Evolutionary conservation across 2,888 invertebrate genomes (phyloP).

Genomic region (Pecten maximus): DNA sequence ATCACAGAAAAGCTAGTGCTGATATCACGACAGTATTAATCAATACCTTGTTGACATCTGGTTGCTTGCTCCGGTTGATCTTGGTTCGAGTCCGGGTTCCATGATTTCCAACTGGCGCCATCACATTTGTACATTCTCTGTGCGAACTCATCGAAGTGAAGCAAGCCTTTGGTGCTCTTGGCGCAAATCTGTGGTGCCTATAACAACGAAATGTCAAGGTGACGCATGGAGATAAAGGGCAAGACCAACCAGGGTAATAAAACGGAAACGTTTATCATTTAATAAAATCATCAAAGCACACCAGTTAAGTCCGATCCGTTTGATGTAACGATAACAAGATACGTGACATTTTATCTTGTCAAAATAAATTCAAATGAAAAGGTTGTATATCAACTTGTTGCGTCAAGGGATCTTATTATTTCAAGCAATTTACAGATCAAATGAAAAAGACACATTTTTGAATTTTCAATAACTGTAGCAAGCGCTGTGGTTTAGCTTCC

Average conservation of each 20-base stretch:
- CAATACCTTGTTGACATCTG: slow-evolving; percentile 69
- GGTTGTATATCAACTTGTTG: neutral
- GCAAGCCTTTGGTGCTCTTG: slow-evolving; percentile 74
- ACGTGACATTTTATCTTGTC: neutral
- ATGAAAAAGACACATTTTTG: neutral
- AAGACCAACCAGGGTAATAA: neutral
- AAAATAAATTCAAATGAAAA: neutral
- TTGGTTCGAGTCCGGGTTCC: slow-evolving; percentile 70
- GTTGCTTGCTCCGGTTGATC: slow-evolving; percentile 68
- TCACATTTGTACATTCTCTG: slow-evolving; percentile 79
- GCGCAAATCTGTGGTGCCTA: slow-evolving; percentile 77
- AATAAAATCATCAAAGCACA: neutral
- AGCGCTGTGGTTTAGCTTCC: neutral
- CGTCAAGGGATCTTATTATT: neutral
- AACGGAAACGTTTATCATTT: neutral
- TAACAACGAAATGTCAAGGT: neutral
- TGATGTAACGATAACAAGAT: neutral
- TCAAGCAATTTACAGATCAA: neutral
- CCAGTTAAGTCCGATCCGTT: neutral
- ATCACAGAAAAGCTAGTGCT: too few relatives aligned
- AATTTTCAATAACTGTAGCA: neutral
- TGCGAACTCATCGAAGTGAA: slow-evolving; percentile 76
- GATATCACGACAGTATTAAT: neutral
- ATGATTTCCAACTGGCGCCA: slow-evolving; percentile 76
- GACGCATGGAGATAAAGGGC: neutral